These are phyloP conservation scores for Eciton burchellii DNA, from an alignment of 1,140 invertebrate species.

Conservation along the genomic window DNA sequence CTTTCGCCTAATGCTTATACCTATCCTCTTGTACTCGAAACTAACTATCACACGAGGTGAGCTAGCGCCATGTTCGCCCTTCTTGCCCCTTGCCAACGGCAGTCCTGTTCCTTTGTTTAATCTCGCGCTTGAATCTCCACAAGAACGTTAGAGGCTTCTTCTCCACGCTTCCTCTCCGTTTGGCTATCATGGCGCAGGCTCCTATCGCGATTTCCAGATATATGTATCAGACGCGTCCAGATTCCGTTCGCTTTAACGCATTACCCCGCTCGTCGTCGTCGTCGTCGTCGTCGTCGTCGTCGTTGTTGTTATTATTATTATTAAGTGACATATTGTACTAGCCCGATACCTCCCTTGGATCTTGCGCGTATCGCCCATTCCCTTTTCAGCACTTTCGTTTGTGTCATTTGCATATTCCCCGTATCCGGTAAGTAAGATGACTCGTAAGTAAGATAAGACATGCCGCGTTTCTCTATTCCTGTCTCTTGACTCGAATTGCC, in stretches of 20 bases:
- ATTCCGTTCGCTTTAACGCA: not conserved
- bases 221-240: not conserved
- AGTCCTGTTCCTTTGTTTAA: slow-evolving; percentile 79
- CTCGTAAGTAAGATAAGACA: slow-evolving; percentile 36
- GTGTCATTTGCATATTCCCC: slow-evolving; percentile 39
- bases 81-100: slow-evolving; percentile 34
- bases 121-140: slow-evolving; percentile 68
- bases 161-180: slow-evolving; percentile 21
- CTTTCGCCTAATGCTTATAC: slow-evolving; percentile 41
- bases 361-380: slow-evolving; percentile 25
- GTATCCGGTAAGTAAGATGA: slow-evolving; percentile 16
- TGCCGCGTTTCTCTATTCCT: slow-evolving; percentile 36
- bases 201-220: slow-evolving; percentile 8
- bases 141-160: slow-evolving; percentile 30
- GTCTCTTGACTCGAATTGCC: not conserved
- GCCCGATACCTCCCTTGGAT: slow-evolving; percentile 16
- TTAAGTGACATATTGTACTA: slow-evolving; percentile 1
- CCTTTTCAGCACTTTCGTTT: not conserved
- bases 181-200: slow-evolving; percentile 3
- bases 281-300: too few relatives aligned
- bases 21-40: slow-evolving; percentile 45
- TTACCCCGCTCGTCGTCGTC: too few relatives aligned
- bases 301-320: not conserved
- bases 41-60: slow-evolving; percentile 56
- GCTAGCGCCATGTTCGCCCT: slow-evolving; percentile 57